These are phyloP conservation scores for Chiloscyllium punctatum DNA, from an alignment of 2,797 vertebrate genomes.

Conservation along the genomic window DNA sequence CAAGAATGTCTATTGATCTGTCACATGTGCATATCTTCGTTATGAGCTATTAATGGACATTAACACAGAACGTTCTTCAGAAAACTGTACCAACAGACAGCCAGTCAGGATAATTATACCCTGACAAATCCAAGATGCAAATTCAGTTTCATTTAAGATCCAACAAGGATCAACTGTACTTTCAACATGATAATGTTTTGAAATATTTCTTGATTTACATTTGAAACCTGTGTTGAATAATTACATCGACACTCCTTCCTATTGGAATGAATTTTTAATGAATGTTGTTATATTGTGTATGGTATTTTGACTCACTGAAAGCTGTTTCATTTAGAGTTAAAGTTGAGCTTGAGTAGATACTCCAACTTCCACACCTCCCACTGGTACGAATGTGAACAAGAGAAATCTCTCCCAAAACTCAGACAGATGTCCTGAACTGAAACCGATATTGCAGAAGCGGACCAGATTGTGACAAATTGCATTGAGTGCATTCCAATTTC, in stretches of 20 bases:
- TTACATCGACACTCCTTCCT: neutral
- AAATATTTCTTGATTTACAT: neutral
- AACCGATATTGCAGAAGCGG: neutral
- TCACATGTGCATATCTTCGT: neutral
- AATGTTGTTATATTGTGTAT: neutral
- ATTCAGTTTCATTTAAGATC: neutral
- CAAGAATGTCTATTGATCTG: neutral
- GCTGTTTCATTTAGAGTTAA: neutral
- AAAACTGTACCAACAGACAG: neutral
- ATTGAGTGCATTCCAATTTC: neutral
- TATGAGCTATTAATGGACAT: neutral
- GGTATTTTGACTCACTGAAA: neutral
- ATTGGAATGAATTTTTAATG: neutral
- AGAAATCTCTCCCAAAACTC: neutral
- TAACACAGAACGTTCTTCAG: neutral
- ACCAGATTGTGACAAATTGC: slow-evolving; percentile 17
- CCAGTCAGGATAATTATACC: neutral
- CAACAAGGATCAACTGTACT: neutral
- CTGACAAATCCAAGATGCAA: neutral
- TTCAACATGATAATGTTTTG: neutral
- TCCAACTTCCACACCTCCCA: neutral
- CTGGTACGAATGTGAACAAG: neutral
- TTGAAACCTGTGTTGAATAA: neutral
- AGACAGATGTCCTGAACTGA: neutral
- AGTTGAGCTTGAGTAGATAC: neutral